Evolutionary conservation across 92 coral and sea anemone genomes (phyloP).

Genomic region (Anthopleura xanthogrammica): DNA sequence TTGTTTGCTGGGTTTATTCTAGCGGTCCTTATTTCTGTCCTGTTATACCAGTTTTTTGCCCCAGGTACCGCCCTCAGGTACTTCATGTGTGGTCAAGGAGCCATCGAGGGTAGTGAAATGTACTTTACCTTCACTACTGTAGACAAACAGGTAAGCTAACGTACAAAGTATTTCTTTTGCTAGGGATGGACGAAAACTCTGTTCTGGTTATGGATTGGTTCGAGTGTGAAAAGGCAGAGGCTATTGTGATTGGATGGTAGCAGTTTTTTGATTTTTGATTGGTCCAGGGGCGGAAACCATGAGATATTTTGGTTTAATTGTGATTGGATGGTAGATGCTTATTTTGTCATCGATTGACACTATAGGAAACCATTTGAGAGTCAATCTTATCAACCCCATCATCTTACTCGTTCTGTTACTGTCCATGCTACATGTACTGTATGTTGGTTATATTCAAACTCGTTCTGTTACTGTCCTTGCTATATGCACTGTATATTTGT

Average conservation of each 20-base stretch:
- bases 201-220: neutral
- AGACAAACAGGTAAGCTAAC: conserved; percentile 63
- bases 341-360: no score
- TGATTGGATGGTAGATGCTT: no score
- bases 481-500: neutral
- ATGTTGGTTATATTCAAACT: neutral
- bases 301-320: no score
- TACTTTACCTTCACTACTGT: conserved; percentile 77
- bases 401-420: neutral
- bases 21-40: conserved; percentile 47
- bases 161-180: no score
- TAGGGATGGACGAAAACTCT: neutral
- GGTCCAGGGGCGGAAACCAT: neutral
- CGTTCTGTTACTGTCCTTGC: no score
- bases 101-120: conserved; percentile 63
- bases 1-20: conserved; percentile 48
- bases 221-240: neutral
- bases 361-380: neutral
- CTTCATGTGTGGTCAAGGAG: conserved; percentile 69
- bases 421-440: neutral
- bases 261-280: neutral
- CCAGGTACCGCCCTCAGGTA: conserved; percentile 83
- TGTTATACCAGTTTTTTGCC: conserved; percentile 80
- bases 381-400: neutral
- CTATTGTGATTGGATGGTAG: neutral